Evolutionary conservation across 2,113 vertebrate species (phyloP), one percentile per base, ranked within the genome.

Genomic region (Cebus imitator): DNA sequence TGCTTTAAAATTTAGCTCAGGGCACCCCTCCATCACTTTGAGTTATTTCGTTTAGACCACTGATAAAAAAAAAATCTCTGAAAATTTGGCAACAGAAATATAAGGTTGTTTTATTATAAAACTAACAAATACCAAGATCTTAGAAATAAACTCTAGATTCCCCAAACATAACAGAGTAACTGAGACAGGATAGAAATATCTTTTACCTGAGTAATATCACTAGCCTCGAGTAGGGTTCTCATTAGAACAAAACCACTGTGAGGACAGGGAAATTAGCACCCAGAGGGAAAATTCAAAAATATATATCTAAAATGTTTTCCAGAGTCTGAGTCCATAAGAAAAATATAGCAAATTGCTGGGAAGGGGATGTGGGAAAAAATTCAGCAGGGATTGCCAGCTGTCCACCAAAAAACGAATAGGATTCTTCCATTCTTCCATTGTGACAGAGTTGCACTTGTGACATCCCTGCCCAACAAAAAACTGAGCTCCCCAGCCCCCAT

Each of bases 121-220:
- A 94, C 32, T 27, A 88, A 73, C 21, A 76, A 90, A 80, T 82
- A 45, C 27, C 73, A 89, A 72, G 7, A 75, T n/a, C 40, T 93
- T 75, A 72, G 70, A 78, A 90, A 91, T 48, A 94, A 94, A 61
- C 55, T 92, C 58, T 43, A 81, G 25, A 40, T 95, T 94, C 35
- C 9, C 50, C 66, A 89, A 82, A 88, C 2, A 14, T 79, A 86
- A 87, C 48, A 82, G 27, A 92, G 70, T 55, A 86, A 82, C 61
- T 79, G 35, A 92, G 43, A 78, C 8, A 70, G 25, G 64, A 55
- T 86, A 89, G n/a, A 89, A 82, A 48, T 85, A 55, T 30, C 2
- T 70, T 96, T 86, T 18, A 87, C 35, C 11, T 57, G 57, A 61
- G 21, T 50, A 66, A 64, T 64, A 92, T 21, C 48, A 79, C 48